Evolutionary conservation across 2,888 invertebrate genomes (phyloP).

Genomic region (Epinotia nisella): DNA sequence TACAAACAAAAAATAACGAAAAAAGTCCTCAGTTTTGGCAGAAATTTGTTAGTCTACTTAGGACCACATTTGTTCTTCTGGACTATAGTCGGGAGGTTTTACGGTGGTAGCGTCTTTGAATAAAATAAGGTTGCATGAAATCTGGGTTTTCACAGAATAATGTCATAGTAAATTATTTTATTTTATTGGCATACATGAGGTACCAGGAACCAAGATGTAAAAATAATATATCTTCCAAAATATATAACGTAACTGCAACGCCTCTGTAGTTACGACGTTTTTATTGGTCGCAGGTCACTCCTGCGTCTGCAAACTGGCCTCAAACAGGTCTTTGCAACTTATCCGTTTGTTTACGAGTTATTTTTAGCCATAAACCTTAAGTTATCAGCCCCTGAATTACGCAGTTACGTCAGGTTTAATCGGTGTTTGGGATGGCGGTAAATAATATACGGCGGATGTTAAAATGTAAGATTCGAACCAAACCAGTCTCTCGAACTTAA

Average conservation of each 20-base stretch:
- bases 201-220: no score
- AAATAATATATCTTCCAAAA: neutral
- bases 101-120: no score
- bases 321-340: conserved; percentile 68
- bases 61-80: no score
- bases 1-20: no score
- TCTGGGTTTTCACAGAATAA: no score
- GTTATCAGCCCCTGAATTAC: conserved; percentile 54
- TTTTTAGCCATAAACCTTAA: conserved; percentile 63
- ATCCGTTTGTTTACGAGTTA: conserved; percentile 73
- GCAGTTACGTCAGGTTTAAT: conserved; percentile 26
- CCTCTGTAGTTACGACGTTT: neutral
- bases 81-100: no score
- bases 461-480: conserved; percentile 16
- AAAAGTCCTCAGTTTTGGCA: no score
- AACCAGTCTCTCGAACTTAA: conserved; percentile 4
- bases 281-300: conserved; percentile 40
- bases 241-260: neutral
- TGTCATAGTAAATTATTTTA: no score
- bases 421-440: conserved; percentile 3
- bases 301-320: conserved; percentile 44
- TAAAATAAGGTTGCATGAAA: no score
- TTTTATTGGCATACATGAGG: no score
- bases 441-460: neutral
- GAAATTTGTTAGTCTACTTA: no score